These are phyloP conservation scores for Euleptes europaea DNA, from an alignment of 2,113 vertebrate species.

Conservation along the genomic window DNA sequence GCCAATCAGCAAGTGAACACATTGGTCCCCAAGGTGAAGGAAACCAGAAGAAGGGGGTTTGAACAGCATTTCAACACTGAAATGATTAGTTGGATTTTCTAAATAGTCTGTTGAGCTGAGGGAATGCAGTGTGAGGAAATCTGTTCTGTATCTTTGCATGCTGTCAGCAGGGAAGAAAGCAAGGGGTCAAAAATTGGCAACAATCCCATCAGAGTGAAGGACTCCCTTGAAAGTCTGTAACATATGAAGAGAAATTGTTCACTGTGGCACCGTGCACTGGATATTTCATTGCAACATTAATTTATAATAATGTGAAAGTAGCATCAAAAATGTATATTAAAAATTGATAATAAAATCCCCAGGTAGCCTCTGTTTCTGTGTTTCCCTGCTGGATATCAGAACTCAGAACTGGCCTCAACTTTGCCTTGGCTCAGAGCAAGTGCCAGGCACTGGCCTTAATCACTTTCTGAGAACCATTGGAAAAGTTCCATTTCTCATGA, in stretches of 20 bases:
- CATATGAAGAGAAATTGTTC: not conserved
- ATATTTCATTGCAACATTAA: not conserved
- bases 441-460: not conserved
- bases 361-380: not conserved
- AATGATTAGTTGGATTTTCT: constrained; percentile 42
- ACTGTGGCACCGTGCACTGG: not conserved
- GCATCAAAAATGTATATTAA: not conserved
- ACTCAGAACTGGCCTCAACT: not conserved
- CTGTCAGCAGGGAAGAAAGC: constrained; percentile 12
- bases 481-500: not conserved
- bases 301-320: not conserved
- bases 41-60: constrained; percentile 16
- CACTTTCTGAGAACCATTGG: not conserved
- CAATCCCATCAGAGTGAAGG: not conserved
- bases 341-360: not conserved
- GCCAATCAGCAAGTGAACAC: constrained; percentile 26
- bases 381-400: not conserved
- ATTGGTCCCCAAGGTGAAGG: constrained; percentile 4
- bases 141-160: constrained; percentile 49
- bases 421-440: not conserved
- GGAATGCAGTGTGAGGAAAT: constrained; percentile 20
- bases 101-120: constrained; percentile 41
- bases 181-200: constrained; percentile 10
- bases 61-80: constrained; percentile 33
- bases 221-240: constrained; percentile 10